These are phyloP conservation scores for Drosophila ezoana DNA, from an alignment of 2,888 invertebrate species.

Conservation along the genomic window DNA sequence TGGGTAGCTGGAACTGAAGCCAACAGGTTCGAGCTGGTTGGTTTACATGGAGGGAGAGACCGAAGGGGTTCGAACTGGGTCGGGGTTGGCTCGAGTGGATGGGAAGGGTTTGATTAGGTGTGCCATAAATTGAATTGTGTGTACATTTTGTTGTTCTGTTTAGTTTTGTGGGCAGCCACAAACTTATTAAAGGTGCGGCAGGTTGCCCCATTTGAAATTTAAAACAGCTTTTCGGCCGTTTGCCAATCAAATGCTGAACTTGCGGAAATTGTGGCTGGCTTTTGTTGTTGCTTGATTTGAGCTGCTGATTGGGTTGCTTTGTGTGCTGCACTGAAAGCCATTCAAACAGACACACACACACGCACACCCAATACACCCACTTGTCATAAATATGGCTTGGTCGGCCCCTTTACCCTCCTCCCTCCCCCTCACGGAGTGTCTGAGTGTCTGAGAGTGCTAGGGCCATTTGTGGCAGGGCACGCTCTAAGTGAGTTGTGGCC, in stretches of 20 bases:
- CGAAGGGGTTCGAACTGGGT: no score
- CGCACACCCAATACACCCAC: slow-evolving; percentile 8
- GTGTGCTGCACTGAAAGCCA: slow-evolving; percentile 38
- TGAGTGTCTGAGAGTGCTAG: slow-evolving; percentile 46
- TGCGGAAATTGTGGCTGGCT: slow-evolving; percentile 72
- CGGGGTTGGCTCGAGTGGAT: no score
- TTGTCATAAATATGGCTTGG: slow-evolving; percentile 59
- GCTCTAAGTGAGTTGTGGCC: slow-evolving; percentile 74
- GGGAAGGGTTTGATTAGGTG: not conserved
- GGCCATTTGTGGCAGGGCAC: slow-evolving; percentile 67
- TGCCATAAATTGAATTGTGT: slow-evolving; percentile 59
- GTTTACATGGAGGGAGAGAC: no score
- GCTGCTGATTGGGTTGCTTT: slow-evolving; percentile 65
- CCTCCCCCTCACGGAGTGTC: not conserved
- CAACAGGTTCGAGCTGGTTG: no score
- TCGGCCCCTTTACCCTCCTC: slow-evolving; percentile 3
- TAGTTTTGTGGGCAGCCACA: not conserved
- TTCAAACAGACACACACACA: slow-evolving; percentile 19
- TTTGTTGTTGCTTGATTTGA: slow-evolving; percentile 56
- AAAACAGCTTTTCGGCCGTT: slow-evolving; percentile 42
- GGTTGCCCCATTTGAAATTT: slow-evolving; percentile 57
- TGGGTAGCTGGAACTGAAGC: no score
- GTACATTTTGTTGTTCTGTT: slow-evolving; percentile 32
- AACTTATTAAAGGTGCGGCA: slow-evolving; percentile 66
- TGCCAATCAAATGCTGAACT: slow-evolving; percentile 61